Percentiles rank a stretch among this genome's conserved stretches.
Conservation (phyloP, 1,140 invertebrate species). For the Holcopasites calliopsidis region DNA sequence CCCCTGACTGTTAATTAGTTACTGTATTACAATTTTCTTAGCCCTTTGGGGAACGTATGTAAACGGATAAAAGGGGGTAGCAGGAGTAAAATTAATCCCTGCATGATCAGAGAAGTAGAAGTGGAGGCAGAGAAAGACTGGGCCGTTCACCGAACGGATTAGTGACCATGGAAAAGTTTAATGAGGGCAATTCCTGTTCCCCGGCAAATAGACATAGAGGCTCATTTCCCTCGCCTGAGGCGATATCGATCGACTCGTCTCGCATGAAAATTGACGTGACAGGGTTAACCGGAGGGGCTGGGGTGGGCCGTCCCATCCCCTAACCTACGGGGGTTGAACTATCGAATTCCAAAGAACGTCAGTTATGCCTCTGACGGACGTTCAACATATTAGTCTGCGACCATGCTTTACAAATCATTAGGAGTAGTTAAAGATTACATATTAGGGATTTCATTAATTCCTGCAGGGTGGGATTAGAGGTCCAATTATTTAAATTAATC, state of each 20-base stretch:
- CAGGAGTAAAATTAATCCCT: no score
- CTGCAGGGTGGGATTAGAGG: no score
- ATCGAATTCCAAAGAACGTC: conserved; percentile 9
- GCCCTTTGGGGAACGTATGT: no score
- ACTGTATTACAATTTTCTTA: no score
- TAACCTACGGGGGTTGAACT: background rate
- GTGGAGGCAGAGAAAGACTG: background rate
- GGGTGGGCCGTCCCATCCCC: no score
- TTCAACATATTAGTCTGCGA: background rate
- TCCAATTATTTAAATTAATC: no score
- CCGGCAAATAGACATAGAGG: conserved; percentile 13
- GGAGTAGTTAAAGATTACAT: no score
- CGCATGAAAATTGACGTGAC: conserved; percentile 28
- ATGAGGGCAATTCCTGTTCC: conserved; percentile 31
- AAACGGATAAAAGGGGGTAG: no score
- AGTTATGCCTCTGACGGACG: background rate
- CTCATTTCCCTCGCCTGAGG: conserved; percentile 12
- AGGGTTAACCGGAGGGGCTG: conserved; percentile 24
- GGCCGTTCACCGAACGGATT: background rate
- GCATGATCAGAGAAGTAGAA: no score
- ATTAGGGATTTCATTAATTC: no score
- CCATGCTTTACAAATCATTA: no score
- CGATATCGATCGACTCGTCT: conserved; percentile 32
- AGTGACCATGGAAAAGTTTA: conserved; percentile 28
- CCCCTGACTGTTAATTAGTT: no score